Conservation (phyloP, 2,113 vertebrate species). For the Ovibos moschatus region DNA sequence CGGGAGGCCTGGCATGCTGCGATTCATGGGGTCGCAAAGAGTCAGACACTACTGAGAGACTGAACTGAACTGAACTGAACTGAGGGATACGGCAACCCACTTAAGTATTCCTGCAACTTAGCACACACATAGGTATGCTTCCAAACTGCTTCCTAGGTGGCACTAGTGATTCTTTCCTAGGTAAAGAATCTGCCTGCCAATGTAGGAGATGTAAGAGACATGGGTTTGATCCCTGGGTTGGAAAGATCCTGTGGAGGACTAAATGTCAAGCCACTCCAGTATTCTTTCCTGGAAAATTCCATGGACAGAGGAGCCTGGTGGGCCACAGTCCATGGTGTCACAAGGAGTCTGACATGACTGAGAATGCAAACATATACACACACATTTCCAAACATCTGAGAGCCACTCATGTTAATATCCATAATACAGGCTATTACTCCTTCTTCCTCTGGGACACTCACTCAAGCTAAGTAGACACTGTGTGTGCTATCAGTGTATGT, state of each 20-base stretch:
- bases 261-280: neutral
- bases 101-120: neutral
- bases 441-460: neutral
- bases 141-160: neutral
- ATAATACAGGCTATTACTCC: neutral
- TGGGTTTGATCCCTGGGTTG: neutral
- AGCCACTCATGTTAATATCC: neutral
- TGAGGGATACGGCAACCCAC: neutral
- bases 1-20: neutral
- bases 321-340: neutral
- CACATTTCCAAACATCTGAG: neutral
- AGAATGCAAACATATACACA: neutral
- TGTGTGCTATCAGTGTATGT: neutral
- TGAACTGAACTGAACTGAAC: neutral
- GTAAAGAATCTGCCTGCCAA: neutral
- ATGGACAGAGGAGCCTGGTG: neutral
- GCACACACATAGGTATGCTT: neutral
- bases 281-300: neutral
- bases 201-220: neutral
- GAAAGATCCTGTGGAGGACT: neutral
- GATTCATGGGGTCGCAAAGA: rapidly evolving
- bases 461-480: neutral
- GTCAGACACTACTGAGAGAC: rapidly evolving
- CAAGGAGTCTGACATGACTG: neutral
- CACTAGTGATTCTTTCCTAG: neutral